phyloP scores from a whole-genome alignment of 2,888 invertebrate species.

The Bimastos eiseni region DNA sequence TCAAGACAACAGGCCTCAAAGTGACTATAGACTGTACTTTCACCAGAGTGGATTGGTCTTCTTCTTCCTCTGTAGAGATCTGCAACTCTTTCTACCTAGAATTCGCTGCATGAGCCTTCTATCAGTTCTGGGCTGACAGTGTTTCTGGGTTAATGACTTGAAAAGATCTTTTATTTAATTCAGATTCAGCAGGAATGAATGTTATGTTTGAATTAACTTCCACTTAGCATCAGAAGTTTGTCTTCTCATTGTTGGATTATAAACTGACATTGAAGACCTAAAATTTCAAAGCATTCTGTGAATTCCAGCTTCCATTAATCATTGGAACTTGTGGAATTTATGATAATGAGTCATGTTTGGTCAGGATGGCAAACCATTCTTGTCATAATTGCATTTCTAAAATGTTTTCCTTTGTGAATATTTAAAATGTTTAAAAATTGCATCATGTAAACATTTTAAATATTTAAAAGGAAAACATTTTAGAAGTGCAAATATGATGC shows the following conservation, averaged over 20 bases:
- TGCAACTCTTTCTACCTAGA: neutral
- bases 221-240: neutral
- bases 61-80: neutral
- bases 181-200: neutral
- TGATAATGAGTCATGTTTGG: neutral
- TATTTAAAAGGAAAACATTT: neutral
- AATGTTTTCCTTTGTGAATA: neutral
- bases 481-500: neutral
- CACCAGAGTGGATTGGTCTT: neutral
- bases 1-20: too few relatives aligned
- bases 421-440: too few relatives aligned
- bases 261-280: neutral
- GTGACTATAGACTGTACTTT: neutral
- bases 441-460: too few relatives aligned
- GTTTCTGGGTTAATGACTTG: neutral
- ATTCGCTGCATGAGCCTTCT: neutral
- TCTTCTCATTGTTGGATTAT: neutral
- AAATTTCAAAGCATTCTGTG: neutral
- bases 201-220: conserved; percentile 13
- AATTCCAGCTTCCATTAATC: neutral
- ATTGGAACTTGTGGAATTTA: neutral
- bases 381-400: neutral
- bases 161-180: neutral
- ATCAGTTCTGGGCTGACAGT: neutral
- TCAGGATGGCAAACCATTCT: neutral